Base-by-base conservation (phyloP, 2,888 invertebrate genomes). In the Julus scanicus region DNA sequence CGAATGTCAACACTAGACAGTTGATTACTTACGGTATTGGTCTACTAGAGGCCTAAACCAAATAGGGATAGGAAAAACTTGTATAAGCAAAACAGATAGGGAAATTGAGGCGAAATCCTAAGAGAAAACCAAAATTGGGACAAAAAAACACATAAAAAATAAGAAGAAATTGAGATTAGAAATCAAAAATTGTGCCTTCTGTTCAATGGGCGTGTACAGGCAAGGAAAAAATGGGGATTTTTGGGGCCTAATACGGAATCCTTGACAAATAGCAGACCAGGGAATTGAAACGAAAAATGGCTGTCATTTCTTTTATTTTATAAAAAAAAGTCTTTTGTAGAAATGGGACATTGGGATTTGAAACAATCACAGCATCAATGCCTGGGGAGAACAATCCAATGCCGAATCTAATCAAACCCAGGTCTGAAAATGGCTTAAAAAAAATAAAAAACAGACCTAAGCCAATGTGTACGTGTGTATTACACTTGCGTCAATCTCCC, bases 301-400 rank as follows among this genome's bases (percentile, higher is more conserved):
- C 17, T 84, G 84, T 84, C 44, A 84, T 84, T 84, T 44, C 40
- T 84, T 84, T 84, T 84, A 44, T 44, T 40, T 40, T 37, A 84
- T 84, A n/a, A 39, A 84, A 84, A 84, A 40, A 84, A 40, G 39
- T 15, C 84, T 40, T 39, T 84, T 84, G 84, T 84, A 44, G 44
- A 84, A 84, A 84, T 40, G 84, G 84, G 84, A 44, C 84, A 84
- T 84, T 84, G 84, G 84, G 84, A 84, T 84, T 84, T 37, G 84
- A 84, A 84, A 84, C 84, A 84, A 84, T 84, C 84, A 84, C 84
- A 17, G 84, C 44, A 44, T 84, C 44, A 13, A 40, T 17, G 84
- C 20, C 84, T 40, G n/a, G 84, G 84, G 84, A 84, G 63, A 63
- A 63, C 5, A 17, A 63, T 5, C 63, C 63, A n/a, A 63, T 63